These are phyloP conservation scores for Neotoma lepida DNA, from an alignment of 2,113 vertebrate species.

Conservation along the genomic window DNA sequence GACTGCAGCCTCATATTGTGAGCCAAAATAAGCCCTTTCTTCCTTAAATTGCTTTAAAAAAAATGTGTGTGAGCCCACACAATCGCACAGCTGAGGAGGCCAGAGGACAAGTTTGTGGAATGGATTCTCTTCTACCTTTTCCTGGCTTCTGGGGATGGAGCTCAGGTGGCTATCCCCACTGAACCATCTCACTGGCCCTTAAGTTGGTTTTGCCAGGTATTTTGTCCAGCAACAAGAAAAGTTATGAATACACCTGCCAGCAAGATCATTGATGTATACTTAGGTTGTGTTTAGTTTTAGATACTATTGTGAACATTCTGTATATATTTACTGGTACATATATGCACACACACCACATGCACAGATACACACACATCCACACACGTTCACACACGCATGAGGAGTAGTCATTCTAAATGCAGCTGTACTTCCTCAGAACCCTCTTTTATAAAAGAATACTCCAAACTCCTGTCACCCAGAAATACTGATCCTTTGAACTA, in stretches of 20 bases:
- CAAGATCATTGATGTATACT: background rate
- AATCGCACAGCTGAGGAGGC: background rate
- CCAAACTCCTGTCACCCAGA: background rate
- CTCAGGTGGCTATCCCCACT: background rate
- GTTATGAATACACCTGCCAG: background rate
- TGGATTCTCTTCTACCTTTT: background rate
- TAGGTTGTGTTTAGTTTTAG: constrained; percentile 13
- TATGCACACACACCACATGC: background rate
- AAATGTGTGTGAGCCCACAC: background rate
- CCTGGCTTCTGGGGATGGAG: background rate
- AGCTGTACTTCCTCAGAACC: background rate
- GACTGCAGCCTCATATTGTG: background rate
- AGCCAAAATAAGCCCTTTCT: background rate
- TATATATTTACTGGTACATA: background rate
- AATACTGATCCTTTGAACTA: background rate
- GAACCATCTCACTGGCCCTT: background rate
- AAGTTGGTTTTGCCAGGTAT: background rate
- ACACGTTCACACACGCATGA: background rate
- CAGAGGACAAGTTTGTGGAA: background rate
- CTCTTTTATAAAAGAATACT: background rate
- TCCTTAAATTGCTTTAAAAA: background rate
- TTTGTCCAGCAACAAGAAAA: background rate
- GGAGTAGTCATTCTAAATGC: background rate
- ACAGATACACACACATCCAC: background rate
- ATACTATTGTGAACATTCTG: background rate